Evolutionary conservation across 2,888 invertebrate genomes (phyloP), one percentile per base, ranked within the genome.

Genomic region (Cylloceria caligata): DNA sequence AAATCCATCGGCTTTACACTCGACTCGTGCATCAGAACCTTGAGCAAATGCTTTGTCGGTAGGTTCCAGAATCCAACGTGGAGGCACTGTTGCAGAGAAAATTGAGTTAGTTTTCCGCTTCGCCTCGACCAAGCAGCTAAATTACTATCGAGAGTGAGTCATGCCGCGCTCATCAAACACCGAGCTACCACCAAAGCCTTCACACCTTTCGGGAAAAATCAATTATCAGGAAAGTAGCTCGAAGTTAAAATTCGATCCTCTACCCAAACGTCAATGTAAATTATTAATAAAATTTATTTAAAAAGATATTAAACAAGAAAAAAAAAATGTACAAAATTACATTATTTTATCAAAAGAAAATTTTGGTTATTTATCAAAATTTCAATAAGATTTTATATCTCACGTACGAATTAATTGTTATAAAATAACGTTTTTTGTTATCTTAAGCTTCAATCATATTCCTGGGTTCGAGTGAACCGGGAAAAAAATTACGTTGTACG

Each of bases 1-100:
- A 94, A 98, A 98, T 89, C 98, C 98, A 94, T 98, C 98, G 93
- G 98, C 97, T 94, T 98, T 98, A 93, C 98, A 98, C 95, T 98
- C 98, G 89, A 98, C 97, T 92, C 97, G 96, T 87, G 98, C 98
- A 93, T 98, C 97, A 88, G 97, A 97, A 87, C 98, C 98, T 94
- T 98, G 98, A 86, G 98, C 98, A 94, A 98, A 98, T 89, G 98
- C 98, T 94, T 98, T 97, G 93, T 98, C 98, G 91, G 97, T 97
- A 74, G 98, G 98, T 93, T 98, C 98, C 90, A 98, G 94, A 93
- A 98, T 98, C 98, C 98, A 98, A 93, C 98, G 97, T 85, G 98
- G 98, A 89, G 98, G 98, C 91, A 98, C 98, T 98, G 95, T 94
- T 88, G 83, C 87, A 95, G 94, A 87, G 88, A 72, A 86, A 80